These are phyloP conservation scores for Chitala chitala DNA, from an alignment of 2,113 vertebrate genomes.

Conservation along the genomic window DNA sequence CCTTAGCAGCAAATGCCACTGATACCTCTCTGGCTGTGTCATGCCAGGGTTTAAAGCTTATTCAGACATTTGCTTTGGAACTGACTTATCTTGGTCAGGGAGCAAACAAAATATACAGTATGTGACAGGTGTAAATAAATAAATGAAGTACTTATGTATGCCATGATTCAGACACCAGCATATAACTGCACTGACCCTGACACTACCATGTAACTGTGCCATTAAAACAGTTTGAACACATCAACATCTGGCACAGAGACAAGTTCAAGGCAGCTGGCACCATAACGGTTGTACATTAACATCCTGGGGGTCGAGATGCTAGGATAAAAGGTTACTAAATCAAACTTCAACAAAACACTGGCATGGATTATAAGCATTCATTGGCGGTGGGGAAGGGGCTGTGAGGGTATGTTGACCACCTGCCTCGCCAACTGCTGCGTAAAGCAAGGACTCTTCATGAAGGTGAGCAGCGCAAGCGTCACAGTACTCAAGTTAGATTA, in stretches of 20 bases:
- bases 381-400: neutral
- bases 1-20: no score
- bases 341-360: slow-evolving; percentile 1
- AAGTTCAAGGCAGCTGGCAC: neutral
- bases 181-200: no score
- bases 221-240: neutral
- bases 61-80: no score
- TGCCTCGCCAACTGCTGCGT: slow-evolving; percentile 1
- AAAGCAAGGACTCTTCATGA: neutral
- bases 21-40: no score
- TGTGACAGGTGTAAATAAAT: no score
- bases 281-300: neutral
- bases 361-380: neutral
- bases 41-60: no score
- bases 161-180: no score
- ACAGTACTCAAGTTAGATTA: slow-evolving; percentile 8
- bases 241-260: neutral
- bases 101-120: no score
- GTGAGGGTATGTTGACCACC: neutral
- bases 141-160: no score
- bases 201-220: neutral
- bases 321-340: neutral
- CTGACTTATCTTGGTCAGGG: no score
- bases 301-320: neutral
- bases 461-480: neutral